Evolutionary conservation across 2,888 invertebrate species (phyloP).

Genomic region (Folsomia manolachei): DNA sequence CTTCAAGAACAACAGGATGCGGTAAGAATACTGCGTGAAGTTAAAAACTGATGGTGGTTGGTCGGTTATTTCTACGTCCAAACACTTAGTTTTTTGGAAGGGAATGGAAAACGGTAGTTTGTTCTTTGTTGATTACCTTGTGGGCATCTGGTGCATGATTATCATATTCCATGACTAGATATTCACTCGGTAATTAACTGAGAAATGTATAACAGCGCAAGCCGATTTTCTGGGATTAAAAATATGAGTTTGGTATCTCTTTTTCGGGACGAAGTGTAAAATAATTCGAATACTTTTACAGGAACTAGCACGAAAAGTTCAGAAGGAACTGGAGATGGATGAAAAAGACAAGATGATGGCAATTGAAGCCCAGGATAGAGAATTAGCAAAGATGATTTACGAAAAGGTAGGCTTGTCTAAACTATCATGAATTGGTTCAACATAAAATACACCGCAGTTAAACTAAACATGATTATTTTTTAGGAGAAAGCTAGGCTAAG

Average conservation of each 20-base stretch:
- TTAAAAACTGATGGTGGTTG: too few relatives aligned
- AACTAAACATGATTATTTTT: not conserved
- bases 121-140: constrained; percentile 50
- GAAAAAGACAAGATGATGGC: constrained; percentile 66
- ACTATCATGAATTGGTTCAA: not conserved
- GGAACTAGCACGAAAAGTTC: constrained; percentile 71
- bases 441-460: not conserved
- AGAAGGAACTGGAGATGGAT: constrained; percentile 64
- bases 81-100: not conserved
- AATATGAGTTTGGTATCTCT: too few relatives aligned
- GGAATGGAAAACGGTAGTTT: too few relatives aligned
- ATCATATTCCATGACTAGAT: constrained; percentile 55
- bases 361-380: constrained; percentile 76
- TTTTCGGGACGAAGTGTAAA: not conserved
- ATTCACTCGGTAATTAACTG: constrained; percentile 56
- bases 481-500: constrained; percentile 68
- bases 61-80: constrained; percentile 27
- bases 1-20: constrained; percentile 73
- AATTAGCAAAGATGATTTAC: constrained; percentile 71
- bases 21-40: constrained; percentile 58
- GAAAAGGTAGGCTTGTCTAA: constrained; percentile 57
- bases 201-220: not conserved
- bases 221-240: not conserved
- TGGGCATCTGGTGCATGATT: constrained; percentile 54
- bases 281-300: constrained; percentile 52